Base-by-base conservation (phyloP, 1,140 invertebrate species). In the Bombus polaris region DNA sequence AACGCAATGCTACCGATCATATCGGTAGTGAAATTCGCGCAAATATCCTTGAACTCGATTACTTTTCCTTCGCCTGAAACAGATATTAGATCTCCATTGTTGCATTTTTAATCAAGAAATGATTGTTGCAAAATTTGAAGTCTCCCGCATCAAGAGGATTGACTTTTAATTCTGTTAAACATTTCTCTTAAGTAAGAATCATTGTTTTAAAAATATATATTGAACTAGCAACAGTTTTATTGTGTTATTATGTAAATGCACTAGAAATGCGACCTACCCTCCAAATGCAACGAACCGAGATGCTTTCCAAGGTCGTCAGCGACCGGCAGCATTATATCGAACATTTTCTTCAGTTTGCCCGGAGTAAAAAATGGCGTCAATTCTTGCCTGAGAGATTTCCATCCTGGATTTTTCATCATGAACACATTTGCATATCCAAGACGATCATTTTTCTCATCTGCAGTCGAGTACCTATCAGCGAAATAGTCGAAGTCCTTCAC, bases 401-500 rank as follows among this genome's bases (percentile, higher is more conserved):
- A 96, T 12, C 84, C 89, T 3, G 92, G 92, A 87, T 92, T 93
- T 22, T 92, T 92, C 0, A 94, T 65, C 12, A 90, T 72, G 79
- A 95, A 94, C 0, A 95, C 18, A 87, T 93, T 94, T 1, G 89
- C 73, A 37, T 83, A 87, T 9, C 94, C 90, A 0, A 94, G 73
- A 25, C 87, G 80, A 79, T 94, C 93, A 0, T 78, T 44, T 28
- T 10, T 89, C 1, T 1, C 74, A 85, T 92, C 85, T 0, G 92
- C 70, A 1, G 42, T 15, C 0, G 83, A 44, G 8, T 89, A 89
- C 81, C 94, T 91, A 66, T 95, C 92, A 0, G 66, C 9, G 66
- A 96, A 96, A 53, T 94, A 84, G 62, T 94, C 87, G 79, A 96
- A 96, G 75, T 96, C 96, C 81, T 95, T 96, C 4, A 96, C 91